These are phyloP conservation scores for Trichonephila clavipes DNA, from an alignment of 1,140 invertebrate species.

Conservation along the genomic window DNA sequence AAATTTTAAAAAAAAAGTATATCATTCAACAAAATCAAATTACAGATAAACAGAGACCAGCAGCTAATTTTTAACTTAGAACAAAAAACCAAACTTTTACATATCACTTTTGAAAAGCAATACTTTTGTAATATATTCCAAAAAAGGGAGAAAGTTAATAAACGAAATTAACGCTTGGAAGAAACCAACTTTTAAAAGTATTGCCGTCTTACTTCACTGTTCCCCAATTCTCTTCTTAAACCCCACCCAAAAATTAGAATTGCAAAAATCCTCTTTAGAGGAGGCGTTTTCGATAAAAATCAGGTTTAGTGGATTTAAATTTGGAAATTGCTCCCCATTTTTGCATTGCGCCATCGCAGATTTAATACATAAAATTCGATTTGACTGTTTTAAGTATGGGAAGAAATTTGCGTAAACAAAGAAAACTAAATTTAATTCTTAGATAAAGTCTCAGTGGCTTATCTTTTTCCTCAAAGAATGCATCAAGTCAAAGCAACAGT, in stretches of 20 bases:
- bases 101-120: too few relatives aligned
- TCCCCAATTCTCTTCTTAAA: not conserved
- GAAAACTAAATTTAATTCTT: slow-evolving; percentile 51
- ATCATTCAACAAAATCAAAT: too few relatives aligned
- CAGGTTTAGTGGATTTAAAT: slow-evolving; percentile 63
- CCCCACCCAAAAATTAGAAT: slow-evolving; percentile 48
- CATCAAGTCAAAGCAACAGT: slow-evolving; percentile 42
- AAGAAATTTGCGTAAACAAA: slow-evolving; percentile 56
- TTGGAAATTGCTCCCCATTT: slow-evolving; percentile 50
- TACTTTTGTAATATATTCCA: too few relatives aligned
- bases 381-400: slow-evolving; percentile 36
- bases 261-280: slow-evolving; percentile 44
- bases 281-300: slow-evolving; percentile 53
- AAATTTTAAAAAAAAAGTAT: too few relatives aligned
- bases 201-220: not conserved
- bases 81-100: too few relatives aligned
- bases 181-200: not conserved
- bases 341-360: slow-evolving; percentile 32
- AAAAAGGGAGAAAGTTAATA: too few relatives aligned
- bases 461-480: not conserved
- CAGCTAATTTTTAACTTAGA: too few relatives aligned
- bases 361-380: slow-evolving; percentile 61
- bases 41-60: too few relatives aligned
- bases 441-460: slow-evolving; percentile 22
- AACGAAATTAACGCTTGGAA: not conserved